Evolutionary conservation across 2,888 invertebrate genomes (phyloP).

Genomic region (Yponomeuta malinellus): DNA sequence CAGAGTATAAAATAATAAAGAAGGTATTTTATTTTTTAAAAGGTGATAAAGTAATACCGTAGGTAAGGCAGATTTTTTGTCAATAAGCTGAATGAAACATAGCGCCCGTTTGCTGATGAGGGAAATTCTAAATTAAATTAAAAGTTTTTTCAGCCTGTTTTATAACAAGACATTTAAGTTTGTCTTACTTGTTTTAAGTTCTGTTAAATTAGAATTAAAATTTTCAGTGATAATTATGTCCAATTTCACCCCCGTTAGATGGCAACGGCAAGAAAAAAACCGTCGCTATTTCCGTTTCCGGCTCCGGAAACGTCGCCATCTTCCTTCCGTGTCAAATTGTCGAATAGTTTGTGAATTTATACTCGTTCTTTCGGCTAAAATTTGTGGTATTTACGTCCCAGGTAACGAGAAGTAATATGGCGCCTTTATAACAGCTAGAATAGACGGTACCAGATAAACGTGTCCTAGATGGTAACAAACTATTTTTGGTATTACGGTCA

Average conservation of each 20-base stretch:
- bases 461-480: too few relatives aligned
- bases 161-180: not conserved
- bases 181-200: not conserved
- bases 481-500: too few relatives aligned
- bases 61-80: too few relatives aligned
- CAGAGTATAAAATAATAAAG: too few relatives aligned
- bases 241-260: not conserved
- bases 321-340: slow-evolving; percentile 3
- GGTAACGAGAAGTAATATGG: not conserved
- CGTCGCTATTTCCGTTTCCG: not conserved
- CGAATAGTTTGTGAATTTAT: not conserved
- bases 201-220: not conserved
- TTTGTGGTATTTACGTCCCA: not conserved
- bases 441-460: too few relatives aligned
- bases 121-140: too few relatives aligned
- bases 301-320: not conserved
- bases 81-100: too few relatives aligned
- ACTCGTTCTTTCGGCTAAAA: not conserved
- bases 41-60: too few relatives aligned
- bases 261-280: not conserved
- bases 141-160: too few relatives aligned
- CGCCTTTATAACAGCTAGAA: too few relatives aligned
- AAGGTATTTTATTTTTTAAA: too few relatives aligned
- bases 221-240: not conserved
- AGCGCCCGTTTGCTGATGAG: too few relatives aligned